Percentiles rank a stretch among this genome's conserved stretches.
Conservation (phyloP, 2,888 invertebrate genomes). For the Himalopsyche kuldschensis region DNA sequence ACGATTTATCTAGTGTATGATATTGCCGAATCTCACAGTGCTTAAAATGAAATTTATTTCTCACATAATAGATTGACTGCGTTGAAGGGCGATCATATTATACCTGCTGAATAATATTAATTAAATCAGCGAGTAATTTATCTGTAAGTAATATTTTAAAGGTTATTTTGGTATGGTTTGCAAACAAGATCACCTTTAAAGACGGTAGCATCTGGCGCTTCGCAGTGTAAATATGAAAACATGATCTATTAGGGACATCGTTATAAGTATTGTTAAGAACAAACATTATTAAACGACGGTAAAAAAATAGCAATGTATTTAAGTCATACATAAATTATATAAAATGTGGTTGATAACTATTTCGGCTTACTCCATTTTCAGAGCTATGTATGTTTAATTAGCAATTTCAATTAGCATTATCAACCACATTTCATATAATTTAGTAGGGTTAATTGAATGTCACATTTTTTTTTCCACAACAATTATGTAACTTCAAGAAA, state of each 20-base stretch:
- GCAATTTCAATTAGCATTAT: too few relatives aligned
- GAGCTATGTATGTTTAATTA: too few relatives aligned
- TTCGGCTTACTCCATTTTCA: too few relatives aligned
- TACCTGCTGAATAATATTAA: neutral
- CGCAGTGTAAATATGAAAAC: neutral
- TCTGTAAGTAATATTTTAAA: neutral
- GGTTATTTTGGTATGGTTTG: constrained; percentile 2
- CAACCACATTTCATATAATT: too few relatives aligned
- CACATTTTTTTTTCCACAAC: neutral
- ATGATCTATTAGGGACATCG: neutral
- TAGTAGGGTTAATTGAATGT: too few relatives aligned
- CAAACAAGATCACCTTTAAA: constrained; percentile 14
- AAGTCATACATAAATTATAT: too few relatives aligned
- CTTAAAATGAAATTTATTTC: neutral
- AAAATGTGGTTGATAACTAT: too few relatives aligned
- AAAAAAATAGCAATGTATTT: too few relatives aligned
- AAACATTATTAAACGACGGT: too few relatives aligned
- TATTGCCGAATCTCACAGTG: neutral
- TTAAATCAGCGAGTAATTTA: neutral
- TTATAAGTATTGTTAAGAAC: neutral
- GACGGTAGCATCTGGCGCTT: neutral
- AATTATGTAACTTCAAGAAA: neutral
- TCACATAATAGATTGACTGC: neutral
- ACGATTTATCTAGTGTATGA: neutral
- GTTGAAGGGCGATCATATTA: neutral